Conservation (phyloP, 2,888 invertebrate species). For the Chloroclysta siterata region DNA sequence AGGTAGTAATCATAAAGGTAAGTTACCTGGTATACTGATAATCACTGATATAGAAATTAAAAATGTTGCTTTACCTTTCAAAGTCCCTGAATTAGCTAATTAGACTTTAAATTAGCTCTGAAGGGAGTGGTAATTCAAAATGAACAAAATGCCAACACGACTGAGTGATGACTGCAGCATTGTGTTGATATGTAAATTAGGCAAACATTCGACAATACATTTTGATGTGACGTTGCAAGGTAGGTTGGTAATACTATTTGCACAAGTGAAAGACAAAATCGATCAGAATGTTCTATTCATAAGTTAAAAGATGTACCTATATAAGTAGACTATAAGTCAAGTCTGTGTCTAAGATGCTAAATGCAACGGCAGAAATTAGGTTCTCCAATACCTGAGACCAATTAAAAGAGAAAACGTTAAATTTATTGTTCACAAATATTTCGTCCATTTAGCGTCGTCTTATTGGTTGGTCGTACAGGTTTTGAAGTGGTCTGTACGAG, state of each 20-base stretch:
- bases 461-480: slow-evolving; percentile 56
- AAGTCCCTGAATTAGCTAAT: slow-evolving; percentile 1
- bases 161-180: slow-evolving; percentile 24
- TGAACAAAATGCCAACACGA: slow-evolving; percentile 31
- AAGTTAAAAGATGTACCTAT: slow-evolving; percentile 17
- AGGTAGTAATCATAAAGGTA: slow-evolving; percentile 21
- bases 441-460: slow-evolving; percentile 64
- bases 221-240: slow-evolving; percentile 40
- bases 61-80: slow-evolving; percentile 8
- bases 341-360: background rate
- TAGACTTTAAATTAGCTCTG: slow-evolving; percentile 12
- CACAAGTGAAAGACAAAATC: slow-evolving; percentile 44
- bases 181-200: slow-evolving; percentile 44
- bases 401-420: slow-evolving; percentile 70
- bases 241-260: slow-evolving; percentile 39
- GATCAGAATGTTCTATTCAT: slow-evolving; percentile 7
- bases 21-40: slow-evolving; percentile 23
- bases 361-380: slow-evolving; percentile 30
- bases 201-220: slow-evolving; percentile 40
- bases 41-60: slow-evolving; percentile 25
- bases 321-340: background rate
- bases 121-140: slow-evolving; percentile 33
- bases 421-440: slow-evolving; percentile 75
- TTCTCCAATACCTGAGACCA: slow-evolving; percentile 55
- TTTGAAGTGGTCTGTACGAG: slow-evolving; percentile 63